Conservation (phyloP, 2,888 invertebrate species). For the Erpobdella octoculata region DNA sequence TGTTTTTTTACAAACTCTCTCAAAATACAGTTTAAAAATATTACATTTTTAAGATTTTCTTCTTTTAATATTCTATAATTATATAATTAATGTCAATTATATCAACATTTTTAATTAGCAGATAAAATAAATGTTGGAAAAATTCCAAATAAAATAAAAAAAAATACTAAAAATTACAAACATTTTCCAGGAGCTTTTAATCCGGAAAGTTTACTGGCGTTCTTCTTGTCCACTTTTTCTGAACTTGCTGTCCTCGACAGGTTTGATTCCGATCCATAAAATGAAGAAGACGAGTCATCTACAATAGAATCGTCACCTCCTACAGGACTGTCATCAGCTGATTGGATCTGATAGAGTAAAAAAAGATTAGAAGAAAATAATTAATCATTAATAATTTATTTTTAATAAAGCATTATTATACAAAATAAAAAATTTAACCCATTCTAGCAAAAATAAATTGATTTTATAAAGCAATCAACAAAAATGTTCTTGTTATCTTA, state of each 20-base stretch:
- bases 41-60: too few relatives aligned
- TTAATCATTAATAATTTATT: not conserved
- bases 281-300: conserved; percentile 21
- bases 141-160: not conserved
- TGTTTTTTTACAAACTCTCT: too few relatives aligned
- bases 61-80: too few relatives aligned
- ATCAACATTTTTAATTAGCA: not conserved
- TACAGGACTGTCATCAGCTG: conserved; percentile 8
- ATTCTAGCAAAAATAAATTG: too few relatives aligned
- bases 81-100: not conserved
- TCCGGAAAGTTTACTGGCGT: conserved; percentile 8
- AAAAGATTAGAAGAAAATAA: not conserved
- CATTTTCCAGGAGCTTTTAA: conserved; percentile 10
- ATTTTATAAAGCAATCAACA: too few relatives aligned
- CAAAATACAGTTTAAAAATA: too few relatives aligned
- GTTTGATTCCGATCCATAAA: conserved; percentile 16
- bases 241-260: conserved; percentile 30
- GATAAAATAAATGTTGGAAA: not conserved
- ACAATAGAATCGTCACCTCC: conserved; percentile 13
- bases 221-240: conserved; percentile 35
- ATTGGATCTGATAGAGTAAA: not conserved
- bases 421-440: too few relatives aligned
- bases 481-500: too few relatives aligned
- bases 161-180: not conserved
- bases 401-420: too few relatives aligned